Evolutionary conservation across 2,797 vertebrate species (phyloP), one percentile per base, ranked within the genome.

Genomic region (Trachops cirrhosus): DNA sequence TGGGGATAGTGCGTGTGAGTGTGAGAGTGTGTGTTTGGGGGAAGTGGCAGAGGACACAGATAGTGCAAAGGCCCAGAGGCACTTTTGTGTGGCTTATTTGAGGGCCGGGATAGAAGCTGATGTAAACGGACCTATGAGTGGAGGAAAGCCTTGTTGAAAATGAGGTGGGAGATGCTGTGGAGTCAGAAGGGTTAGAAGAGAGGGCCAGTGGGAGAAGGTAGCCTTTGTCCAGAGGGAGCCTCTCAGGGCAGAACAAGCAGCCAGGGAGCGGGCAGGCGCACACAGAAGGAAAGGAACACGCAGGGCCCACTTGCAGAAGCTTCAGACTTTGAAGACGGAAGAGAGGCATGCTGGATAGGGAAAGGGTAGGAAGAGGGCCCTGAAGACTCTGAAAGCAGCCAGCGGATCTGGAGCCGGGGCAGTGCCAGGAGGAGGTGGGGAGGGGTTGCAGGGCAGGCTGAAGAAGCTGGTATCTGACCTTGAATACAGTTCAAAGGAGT

Each of bases 371-470:
- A 24, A 52, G 8, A 21, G n/a, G 18, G 7, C 3, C 22, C 34
- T 44, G 34, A 9, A 46, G 41, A 29, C 10, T 1, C 1, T 0
- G 46, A 21, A 9, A 16, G 9, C 9, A 19, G 34, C 2, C 6
- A 9, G 26, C 0, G 1, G 2, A 16, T 32, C 14, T 16, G 54
- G 34, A 16, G 52, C 16, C 5, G 11, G 16, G 3, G 34, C 6
- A 1, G 16, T 46, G 52, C 18, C 2, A 3, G 15, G 3, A 7
- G 32, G 32, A 24, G 32, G 15, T 2, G 15, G 21, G 21, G 5
- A 10, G 37, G 19, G 24, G 10, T 7, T 44, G n/a, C 48, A 48
- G 24, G 24, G 12, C 18, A 18, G 32, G 29, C 39, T 29, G 16
- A 26, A 46, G 22, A 8, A 24, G 21, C 24, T 6, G 0, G 67